Percentiles rank a stretch among this genome's conserved stretches.
phyloP scores from a whole-genome alignment of 1,140 invertebrate species.

The Melitaea cinxia region DNA sequence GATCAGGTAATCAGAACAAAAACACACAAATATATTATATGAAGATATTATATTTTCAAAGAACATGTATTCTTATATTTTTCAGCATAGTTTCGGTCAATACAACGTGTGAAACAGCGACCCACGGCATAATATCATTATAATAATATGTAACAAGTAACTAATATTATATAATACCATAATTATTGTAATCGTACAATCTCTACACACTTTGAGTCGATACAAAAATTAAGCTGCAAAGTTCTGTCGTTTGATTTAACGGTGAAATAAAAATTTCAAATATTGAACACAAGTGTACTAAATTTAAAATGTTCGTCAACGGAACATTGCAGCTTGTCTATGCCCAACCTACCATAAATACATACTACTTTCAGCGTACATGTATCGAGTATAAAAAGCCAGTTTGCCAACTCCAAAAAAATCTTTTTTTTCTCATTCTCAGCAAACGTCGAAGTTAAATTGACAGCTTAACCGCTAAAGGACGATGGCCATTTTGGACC shows the following conservation, averaged over 20 bases:
- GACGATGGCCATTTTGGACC: constrained; percentile 52
- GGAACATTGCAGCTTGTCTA: constrained; percentile 51
- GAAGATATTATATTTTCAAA: constrained; percentile 81
- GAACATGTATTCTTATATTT: constrained; percentile 76
- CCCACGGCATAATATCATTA: constrained; percentile 38
- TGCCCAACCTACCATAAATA: constrained; percentile 65
- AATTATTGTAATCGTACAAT: constrained; percentile 76
- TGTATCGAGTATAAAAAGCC: constrained; percentile 69
- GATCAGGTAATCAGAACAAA: constrained; percentile 36
- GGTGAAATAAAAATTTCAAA: constrained; percentile 27
- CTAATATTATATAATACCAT: constrained; percentile 73
- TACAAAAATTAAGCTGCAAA: constrained; percentile 66
- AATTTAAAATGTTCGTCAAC: constrained; percentile 39
- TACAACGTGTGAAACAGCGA: constrained; percentile 74
- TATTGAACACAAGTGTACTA: constrained; percentile 2
- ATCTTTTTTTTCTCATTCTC: constrained; percentile 31
- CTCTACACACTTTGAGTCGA: constrained; percentile 68
- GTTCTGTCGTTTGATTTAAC: constrained; percentile 38
- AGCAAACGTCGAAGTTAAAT: constrained; percentile 42
- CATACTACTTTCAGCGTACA: constrained; percentile 68
- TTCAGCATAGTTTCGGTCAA: constrained; percentile 73
- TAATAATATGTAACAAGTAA: constrained; percentile 77
- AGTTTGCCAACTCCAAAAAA: constrained; percentile 51
- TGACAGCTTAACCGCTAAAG: constrained; percentile 49
- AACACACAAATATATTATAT: constrained; percentile 69